These are phyloP conservation scores for Hyppa rectilinea DNA, from an alignment of 2,888 invertebrate species.

Conservation along the genomic window DNA sequence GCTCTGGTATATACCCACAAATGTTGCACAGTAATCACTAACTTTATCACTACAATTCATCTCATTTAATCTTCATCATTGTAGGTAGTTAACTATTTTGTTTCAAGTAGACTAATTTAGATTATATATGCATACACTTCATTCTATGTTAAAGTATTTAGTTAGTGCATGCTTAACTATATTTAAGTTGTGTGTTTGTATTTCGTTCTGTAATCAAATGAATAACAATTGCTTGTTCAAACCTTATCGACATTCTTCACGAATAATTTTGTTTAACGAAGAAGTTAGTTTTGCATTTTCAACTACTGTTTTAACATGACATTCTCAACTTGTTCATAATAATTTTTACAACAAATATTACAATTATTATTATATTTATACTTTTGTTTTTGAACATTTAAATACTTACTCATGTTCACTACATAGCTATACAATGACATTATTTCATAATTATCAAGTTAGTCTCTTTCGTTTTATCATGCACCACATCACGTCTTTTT, in stretches of 20 bases:
- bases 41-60: conserved; percentile 25
- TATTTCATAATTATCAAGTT: not conserved
- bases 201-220: not conserved
- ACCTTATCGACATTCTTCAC: not conserved
- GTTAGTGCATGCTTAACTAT: conserved; percentile 38
- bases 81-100: conserved; percentile 7
- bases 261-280: not conserved
- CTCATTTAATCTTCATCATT: conserved; percentile 3
- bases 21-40: conserved; percentile 67
- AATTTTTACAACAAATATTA: not conserved
- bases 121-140: not conserved
- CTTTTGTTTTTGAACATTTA: no score
- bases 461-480: conserved; percentile 1
- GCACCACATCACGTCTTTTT: not conserved
- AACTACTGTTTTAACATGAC: not conserved
- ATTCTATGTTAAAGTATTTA: conserved; percentile 1
- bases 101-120: conserved; percentile 10
- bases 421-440: not conserved
- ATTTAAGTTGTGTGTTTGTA: conserved; percentile 8
- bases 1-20: conserved; percentile 91
- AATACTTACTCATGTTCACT: no score
- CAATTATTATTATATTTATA: no score
- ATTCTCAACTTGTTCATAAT: not conserved
- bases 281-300: not conserved
- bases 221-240: conserved; percentile 18